Conservation (phyloP, 2,888 invertebrate species). For the Oeneis ivallda region DNA sequence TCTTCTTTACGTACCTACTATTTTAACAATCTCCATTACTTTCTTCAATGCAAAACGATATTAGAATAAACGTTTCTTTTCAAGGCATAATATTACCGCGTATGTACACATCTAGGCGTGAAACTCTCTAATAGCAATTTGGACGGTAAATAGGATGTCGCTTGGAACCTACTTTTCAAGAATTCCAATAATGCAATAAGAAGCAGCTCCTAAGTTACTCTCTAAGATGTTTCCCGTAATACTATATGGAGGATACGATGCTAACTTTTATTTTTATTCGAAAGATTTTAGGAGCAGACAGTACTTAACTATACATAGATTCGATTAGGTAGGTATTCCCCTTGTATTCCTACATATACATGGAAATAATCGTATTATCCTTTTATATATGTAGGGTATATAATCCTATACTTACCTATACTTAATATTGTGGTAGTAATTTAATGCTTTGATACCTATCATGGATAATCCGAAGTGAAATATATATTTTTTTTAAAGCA, state of each 20-base stretch:
- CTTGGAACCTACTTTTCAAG: slow-evolving; percentile 43
- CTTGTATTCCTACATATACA: too few species aligned
- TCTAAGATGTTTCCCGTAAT: slow-evolving; percentile 8
- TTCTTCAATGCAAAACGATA: background rate
- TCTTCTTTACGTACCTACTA: background rate
- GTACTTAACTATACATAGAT: too few species aligned
- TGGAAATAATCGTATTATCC: too few species aligned
- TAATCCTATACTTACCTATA: too few species aligned
- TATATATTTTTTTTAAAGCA: background rate
- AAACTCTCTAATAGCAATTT: slow-evolving; percentile 78
- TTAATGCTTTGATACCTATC: too few species aligned
- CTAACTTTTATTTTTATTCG: background rate
- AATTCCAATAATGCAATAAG: slow-evolving; percentile 54
- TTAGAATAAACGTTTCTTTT: background rate
- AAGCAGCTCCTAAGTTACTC: slow-evolving; percentile 42
- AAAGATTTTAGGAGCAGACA: background rate
- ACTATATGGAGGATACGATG: background rate
- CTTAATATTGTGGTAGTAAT: too few species aligned
- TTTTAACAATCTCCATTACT: background rate
- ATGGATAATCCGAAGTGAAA: background rate
- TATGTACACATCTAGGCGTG: slow-evolving; percentile 48
- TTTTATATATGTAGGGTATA: too few species aligned
- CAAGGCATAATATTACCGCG: slow-evolving; percentile 23
- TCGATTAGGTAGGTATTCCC: too few species aligned
- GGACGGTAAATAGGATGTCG: slow-evolving; percentile 57